Base-by-base conservation (phyloP, 2,113 vertebrate genomes). In the Penelope pileata region DNA sequence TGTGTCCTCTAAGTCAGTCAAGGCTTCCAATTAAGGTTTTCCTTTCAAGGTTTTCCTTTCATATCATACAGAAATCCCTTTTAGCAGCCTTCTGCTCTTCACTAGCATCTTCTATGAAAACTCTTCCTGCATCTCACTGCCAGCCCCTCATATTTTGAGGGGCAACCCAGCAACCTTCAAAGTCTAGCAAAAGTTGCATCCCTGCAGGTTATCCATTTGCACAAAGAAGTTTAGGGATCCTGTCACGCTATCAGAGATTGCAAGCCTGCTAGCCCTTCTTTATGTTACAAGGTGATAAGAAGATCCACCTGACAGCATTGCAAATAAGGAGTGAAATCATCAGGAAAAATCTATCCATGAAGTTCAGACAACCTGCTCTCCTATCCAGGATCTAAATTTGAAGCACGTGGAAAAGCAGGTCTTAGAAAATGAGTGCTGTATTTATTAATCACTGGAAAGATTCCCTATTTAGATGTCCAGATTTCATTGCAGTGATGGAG, bases 361-460 rank as follows among this genome's bases (percentile, higher is more conserved):
- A 77, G 59, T 62, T 93, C 50, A 91, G 94, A 86, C 63, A 94
- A 91, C 32, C 59, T 76, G 56, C 0, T 0, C 36, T 73, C 40
- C 62, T 42, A 36, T 60, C 67, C 53, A 80, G 74, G 53, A 87
- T 42, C 27, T 89, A 84, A 93, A 92, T 92, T 40, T 12, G 43
- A 90, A 95, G 73, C 83, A 91, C 27, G 56, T 84, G 91, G 51
- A 60, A 78, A 93, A 86, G 72, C 88, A 86, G 62, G 29, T 79
- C n/a, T 70, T 85, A 66, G 40, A 93, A 79, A 92, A 10, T 10
- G 23, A 88, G 38, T 0, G 0, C 30, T 64, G 76, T 12, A 23
- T 30, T 67, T 79, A 81, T 53, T 85, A 63, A 63, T 51, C 5
- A 2, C 64, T 94, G 83, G 88, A 92, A 83, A 67, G 47, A 60